Percentiles rank a stretch among this genome's conserved stretches.
Conservation (phyloP, 1,140 invertebrate species). For the Drosophila ogumai region DNA sequence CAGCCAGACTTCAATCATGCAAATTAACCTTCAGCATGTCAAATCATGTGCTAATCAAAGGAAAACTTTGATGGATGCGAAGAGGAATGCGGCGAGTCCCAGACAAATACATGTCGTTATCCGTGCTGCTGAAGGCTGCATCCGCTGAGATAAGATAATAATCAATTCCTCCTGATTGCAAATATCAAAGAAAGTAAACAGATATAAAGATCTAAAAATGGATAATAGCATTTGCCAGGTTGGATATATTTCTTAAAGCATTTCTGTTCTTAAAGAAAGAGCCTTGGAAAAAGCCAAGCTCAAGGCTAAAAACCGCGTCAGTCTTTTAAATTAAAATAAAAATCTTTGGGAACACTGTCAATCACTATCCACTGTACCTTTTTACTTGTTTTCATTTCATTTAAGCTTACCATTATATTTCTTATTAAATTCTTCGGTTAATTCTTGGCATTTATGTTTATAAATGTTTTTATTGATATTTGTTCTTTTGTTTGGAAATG, state of each 20-base stretch:
- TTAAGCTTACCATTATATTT: conserved; percentile 15
- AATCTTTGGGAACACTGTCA: not conserved
- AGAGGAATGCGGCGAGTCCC: conserved; percentile 15
- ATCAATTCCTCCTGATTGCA: conserved; percentile 2
- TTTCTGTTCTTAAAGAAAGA: not conserved
- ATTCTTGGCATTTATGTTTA: not conserved
- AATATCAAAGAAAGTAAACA: not conserved
- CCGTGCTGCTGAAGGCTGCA: conserved; percentile 9
- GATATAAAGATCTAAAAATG: not conserved
- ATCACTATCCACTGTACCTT: not conserved
- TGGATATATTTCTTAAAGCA: not conserved
- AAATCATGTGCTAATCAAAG: conserved; percentile 40
- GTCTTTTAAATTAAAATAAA: not conserved
- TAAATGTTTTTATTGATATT: not conserved
- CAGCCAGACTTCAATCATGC: conserved; percentile 36
- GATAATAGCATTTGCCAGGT: not conserved
- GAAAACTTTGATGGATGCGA: conserved; percentile 35
- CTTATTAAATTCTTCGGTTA: not conserved
- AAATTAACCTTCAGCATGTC: conserved; percentile 48
- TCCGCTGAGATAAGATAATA: conserved; percentile 23
- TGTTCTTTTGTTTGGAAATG: not conserved
- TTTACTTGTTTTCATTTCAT: not conserved
- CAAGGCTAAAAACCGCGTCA: not conserved
- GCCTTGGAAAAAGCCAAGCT: not conserved
- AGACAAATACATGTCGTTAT: not conserved